Evolutionary conservation across 2,888 invertebrate genomes (phyloP), one percentile per base, ranked within the genome.

Genomic region (Spisula subtruncata): DNA sequence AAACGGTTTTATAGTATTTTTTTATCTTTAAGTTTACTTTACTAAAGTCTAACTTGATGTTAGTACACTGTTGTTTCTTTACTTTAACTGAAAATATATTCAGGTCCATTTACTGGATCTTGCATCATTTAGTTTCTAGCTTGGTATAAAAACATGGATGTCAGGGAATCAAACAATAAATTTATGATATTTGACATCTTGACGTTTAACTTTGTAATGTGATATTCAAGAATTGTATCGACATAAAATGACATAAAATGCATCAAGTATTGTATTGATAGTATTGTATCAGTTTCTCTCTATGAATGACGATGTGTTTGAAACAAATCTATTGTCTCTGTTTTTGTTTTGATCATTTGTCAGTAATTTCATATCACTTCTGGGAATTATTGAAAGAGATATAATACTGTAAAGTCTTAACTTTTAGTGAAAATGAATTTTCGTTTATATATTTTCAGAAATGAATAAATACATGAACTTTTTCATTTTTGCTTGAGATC

Each of bases 121-220:
- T 66, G 60, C 60, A 66, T 66, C 60, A 8, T 66, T 8, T 10
- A 25, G n/a, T 25, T 66, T 66, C 20, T 66, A 66, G n/a, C n/a
- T n/a, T n/a, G n/a, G 60, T 60, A n/a, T 1, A n/a, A 60, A 60
- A 60, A 20, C 25, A 25, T 25, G 25, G 25, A n/a, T 66, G 60
- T 66, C 60, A 66, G 12, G 10, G n/a, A 0, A 25, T 12, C 25
- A 66, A 66, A 66, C n/a, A 25, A 25, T 66, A 2, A n/a, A n/a
- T 66, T 66, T 25, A 25, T 66, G 60, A 66, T 25, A 25, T 66
- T n/a, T 66, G 60, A 66, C 60, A 66, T 25, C n/a, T 66, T 66
- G 60, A 66, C 25, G 25, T 66, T n/a, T 66, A 25, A 66, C 25
- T 4, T 25, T 25, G n/a, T 25, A 66, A 2, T 25, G 25, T 1